Conservation (phyloP, 2,888 invertebrate genomes). For the Eristalinus sepulchralis region DNA sequence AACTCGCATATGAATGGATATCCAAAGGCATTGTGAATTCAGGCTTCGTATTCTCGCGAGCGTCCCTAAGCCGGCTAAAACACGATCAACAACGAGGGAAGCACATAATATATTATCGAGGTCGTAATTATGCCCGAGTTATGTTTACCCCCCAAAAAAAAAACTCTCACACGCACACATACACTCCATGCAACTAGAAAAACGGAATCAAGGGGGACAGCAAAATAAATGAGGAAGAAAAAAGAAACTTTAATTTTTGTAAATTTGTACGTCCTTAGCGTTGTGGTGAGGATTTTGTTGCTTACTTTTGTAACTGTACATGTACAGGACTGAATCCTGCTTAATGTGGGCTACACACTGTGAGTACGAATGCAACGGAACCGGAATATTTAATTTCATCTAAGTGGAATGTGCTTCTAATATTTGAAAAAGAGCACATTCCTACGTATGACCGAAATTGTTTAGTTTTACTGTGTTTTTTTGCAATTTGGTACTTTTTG, state of each 20-base stretch:
- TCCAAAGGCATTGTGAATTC: slow-evolving; percentile 13
- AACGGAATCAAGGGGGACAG: not conserved
- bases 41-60: slow-evolving; percentile 2
- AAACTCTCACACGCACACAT: not conserved
- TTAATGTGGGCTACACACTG: slow-evolving; percentile 7
- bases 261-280: slow-evolving; percentile 19
- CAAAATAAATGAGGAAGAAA: not conserved
- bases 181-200: not conserved
- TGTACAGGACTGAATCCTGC: not conserved
- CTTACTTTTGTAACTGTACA: slow-evolving; percentile 27
- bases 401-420: slow-evolving; percentile 51
- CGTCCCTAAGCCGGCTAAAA: slow-evolving; percentile 37
- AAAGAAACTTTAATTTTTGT: slow-evolving; percentile 34
- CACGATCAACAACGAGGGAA: slow-evolving; percentile 57
- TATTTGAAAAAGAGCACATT: not conserved
- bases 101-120: slow-evolving; percentile 51
- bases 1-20: not conserved
- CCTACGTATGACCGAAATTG: not conserved
- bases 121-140: slow-evolving; percentile 40
- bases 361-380: slow-evolving; percentile 45
- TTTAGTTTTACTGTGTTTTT: not conserved
- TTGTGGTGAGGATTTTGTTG: slow-evolving; percentile 38
- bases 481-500: slow-evolving; percentile 26
- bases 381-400: slow-evolving; percentile 60
- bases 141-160: not conserved